Evolutionary conservation across 2,888 invertebrate genomes (phyloP), one percentile per base, ranked within the genome.

Genomic region (Steinernema carpocapsae): DNA sequence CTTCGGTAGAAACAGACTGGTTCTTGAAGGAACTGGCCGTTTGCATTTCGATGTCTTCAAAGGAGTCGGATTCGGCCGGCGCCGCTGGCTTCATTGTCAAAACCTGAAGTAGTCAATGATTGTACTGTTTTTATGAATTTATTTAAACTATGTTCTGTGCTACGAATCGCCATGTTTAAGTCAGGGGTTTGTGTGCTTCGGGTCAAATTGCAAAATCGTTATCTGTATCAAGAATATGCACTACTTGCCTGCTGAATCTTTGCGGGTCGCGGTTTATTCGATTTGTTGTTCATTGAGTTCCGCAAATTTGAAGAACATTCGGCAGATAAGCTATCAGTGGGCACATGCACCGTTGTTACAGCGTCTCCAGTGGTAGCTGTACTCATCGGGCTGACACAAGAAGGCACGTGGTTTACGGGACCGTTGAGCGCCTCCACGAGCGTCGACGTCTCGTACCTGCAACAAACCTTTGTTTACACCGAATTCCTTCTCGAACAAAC

Each of bases 391-490:
- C 64, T 64, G 14, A 64, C 64, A 26, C 64, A 64, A 32, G 64
- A 37, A 32, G 64, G 64, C 17, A 64, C 64, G 32, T 64, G 64
- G 37, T 32, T 52, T 7, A 74, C 51, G 6, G 82, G 81, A 0
- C 85, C 85, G 64, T 85, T 85, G 45, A 85, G 75, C 7, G 85
- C 86, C 74, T 86, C 86, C 0, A 85, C 83, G 22, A 86, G 76
- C 37, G 81, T 83, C 19, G 85, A 74, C 19, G 83, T 81, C 72
- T 86, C 86, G 70, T 79, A 82, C 17, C 85, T 86, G 70, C 37
- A 81, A 77, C 22, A 19, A n/a, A 22, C 22, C 72, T 14, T 71
- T 29, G 37, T 4, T 4, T n/a, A 1, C 24, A 45, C 74, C 32
- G 73, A 24, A 17, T 51, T 12, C 32, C 26, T 22, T 29, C 10